Base-by-base conservation (phyloP, 2,113 vertebrate genomes). In the Trogon melanurus region DNA sequence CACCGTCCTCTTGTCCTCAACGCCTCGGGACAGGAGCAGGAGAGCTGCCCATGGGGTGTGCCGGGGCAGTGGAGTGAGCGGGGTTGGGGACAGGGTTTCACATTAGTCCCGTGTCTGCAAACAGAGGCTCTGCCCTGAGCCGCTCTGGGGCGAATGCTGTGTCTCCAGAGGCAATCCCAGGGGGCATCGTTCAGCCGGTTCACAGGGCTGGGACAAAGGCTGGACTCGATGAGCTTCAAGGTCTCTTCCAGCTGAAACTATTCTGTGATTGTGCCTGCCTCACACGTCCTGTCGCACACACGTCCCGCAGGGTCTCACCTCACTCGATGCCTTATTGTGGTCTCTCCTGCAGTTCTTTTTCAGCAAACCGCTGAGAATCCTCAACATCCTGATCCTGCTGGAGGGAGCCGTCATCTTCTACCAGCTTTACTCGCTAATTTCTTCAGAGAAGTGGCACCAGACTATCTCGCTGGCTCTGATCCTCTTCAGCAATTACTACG, bases 401-500 rank as follows among this genome's bases (percentile, higher is more conserved):
- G 99, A 99, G 85, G 99, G 99, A 47, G 98, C 99, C 0, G 98
- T 99, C 97, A 99, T 99, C 93, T 98, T 99, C 97, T 99, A 99
- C 98, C 99, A 99, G 97, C 98, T 99, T 6, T 99, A 99, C 97
- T 99, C 99, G 0, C 97, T 99, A 69, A 98, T 99, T 45, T 99
- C 99, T 79, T 99, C 99, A 0, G 99, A 99, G 92, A 99, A 99
- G 97, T 99, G 99, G 99, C 99, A 99, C 97, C 99, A 99, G 97
- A 99, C 98, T 1, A 99, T 99, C 98, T 99, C 99, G 0, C 97
- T 99, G 97, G 99, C 99, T 5, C 98, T 99, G 95, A 99, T 99
- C 93, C 99, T 99, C 96, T 99, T 99, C 98, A 99, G 99, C 98
- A 99, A 99, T 98, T 99, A 99, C 96, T 99, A 99, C 16, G 98